Evolutionary conservation across 2,797 vertebrate genomes (phyloP), one percentile per base, ranked within the genome.

Genomic region (Scomberomorus guttatus): DNA sequence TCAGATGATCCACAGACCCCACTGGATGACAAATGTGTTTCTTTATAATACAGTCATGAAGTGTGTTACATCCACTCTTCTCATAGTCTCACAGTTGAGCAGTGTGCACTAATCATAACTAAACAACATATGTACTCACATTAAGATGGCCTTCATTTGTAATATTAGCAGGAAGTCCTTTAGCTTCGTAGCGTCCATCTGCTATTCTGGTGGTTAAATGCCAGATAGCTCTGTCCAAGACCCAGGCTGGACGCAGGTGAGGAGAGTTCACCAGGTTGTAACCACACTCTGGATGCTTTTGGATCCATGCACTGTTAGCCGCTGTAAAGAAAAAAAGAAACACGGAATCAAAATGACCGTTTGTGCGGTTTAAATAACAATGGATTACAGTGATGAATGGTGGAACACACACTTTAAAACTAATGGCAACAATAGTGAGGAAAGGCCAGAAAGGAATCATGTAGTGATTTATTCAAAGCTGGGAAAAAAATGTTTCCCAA

Each of bases 221-320:
- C 92, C 97, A 98, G 7, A 99, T 80, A 7, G 97, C 98, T 90
- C 97, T 92, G 87, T 99, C 98, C 79, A 99, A 90, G 27, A 99
- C 80, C 98, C 98, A 99, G 52, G 98, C 97, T 20, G 98, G 97
- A 52, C 97, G 96, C 91, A 99, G 94, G 89, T 99, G 97, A 27
- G 98, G 97, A 27, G 98, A 98, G 92, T 99, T 99, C 1, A 97
- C 91, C 79, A 99, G 94, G 89, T 99, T 99, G 90, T 99, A 99
- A 0, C 96, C 96, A 78, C 97, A 98, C 88, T 99, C 98, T 1
- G 98, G 98, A 90, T 99, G 98, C 11, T 96, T 88, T 25, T 78
- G 91, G 65, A 99, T 94, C 98, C 98, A 99, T 48, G 83, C 79
- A 58, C 98, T 99, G 88, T 97, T 98, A 0, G 96, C 64, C 88